Evolutionary conservation across 1,140 invertebrate genomes (phyloP).

Genomic region (Aphelinus certus): DNA sequence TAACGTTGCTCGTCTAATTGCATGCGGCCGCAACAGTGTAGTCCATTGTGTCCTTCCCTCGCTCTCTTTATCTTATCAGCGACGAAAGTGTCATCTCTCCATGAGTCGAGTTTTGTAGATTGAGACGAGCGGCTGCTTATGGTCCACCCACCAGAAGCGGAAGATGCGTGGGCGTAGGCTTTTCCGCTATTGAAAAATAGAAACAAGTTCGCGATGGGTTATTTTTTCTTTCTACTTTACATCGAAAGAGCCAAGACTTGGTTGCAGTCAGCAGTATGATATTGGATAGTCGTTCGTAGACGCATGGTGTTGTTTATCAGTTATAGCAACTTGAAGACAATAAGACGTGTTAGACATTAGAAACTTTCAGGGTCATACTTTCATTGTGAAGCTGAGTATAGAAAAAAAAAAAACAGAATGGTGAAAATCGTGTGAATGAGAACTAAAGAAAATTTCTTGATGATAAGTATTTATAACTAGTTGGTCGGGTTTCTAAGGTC

Average conservation of each 20-base stretch:
- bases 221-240: neutral
- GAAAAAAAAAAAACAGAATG: too few species aligned
- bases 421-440: too few species aligned
- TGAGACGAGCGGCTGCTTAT: neutral
- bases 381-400: too few species aligned
- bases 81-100: too few species aligned
- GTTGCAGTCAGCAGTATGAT: neutral
- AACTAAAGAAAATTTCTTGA: too few species aligned
- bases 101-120: too few species aligned
- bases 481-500: neutral
- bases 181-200: constrained; percentile 35
- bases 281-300: neutral
- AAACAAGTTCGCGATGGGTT: constrained; percentile 23
- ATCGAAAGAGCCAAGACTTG: neutral
- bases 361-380: neutral
- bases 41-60: neutral
- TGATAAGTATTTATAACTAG: constrained; percentile 8
- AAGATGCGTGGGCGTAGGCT: neutral
- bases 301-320: neutral
- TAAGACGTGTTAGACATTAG: constrained; percentile 8
- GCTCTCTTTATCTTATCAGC: neutral
- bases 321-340: constrained; percentile 9
- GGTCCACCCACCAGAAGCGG: neutral
- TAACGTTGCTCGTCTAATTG: constrained; percentile 1
- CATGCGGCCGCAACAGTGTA: neutral